Conservation (phyloP, 2,113 vertebrate species). For the Australoheros scitulus region DNA sequence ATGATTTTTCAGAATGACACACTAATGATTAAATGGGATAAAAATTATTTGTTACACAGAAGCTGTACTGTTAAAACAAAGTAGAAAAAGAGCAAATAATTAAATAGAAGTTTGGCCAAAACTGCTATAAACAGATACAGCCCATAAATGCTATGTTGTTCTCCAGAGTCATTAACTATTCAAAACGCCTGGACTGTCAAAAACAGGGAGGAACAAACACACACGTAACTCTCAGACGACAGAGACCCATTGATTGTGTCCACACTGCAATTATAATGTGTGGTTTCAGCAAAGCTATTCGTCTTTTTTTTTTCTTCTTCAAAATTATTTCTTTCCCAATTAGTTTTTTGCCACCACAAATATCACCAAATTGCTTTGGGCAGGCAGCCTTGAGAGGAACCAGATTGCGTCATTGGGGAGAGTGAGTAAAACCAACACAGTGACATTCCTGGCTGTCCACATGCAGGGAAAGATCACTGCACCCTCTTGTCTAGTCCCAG, state of each 20-base stretch:
- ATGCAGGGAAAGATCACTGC: constrained; percentile 24
- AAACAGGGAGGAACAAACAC: constrained; percentile 41
- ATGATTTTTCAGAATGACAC: not conserved
- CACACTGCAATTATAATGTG: constrained; percentile 42
- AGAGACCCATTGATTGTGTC: constrained; percentile 51
- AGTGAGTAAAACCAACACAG: constrained; percentile 37
- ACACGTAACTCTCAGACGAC: constrained; percentile 16
- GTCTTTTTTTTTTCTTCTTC: not conserved
- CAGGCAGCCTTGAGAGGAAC: not conserved
- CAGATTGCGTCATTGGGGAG: constrained; percentile 20
- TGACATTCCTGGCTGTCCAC: constrained; percentile 12
- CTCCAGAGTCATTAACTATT: constrained; percentile 21
- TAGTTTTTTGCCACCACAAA: constrained; percentile 34
- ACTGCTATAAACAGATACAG: not conserved
- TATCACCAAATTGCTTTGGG: constrained; percentile 4
- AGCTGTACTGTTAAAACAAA: not conserved
- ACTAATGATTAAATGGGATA: not conserved
- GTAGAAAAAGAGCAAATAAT: constrained; percentile 1
- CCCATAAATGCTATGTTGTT: not conserved
- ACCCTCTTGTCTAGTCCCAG: constrained; percentile 34
- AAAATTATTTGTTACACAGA: constrained; percentile 4
- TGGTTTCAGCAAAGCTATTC: constrained; percentile 17
- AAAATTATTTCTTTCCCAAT: constrained; percentile 17
- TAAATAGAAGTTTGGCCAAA: constrained; percentile 27
- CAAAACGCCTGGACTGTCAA: constrained; percentile 36